phyloP scores from a whole-genome alignment of 1,140 invertebrate species.

The Eriosoma lanigerum region DNA sequence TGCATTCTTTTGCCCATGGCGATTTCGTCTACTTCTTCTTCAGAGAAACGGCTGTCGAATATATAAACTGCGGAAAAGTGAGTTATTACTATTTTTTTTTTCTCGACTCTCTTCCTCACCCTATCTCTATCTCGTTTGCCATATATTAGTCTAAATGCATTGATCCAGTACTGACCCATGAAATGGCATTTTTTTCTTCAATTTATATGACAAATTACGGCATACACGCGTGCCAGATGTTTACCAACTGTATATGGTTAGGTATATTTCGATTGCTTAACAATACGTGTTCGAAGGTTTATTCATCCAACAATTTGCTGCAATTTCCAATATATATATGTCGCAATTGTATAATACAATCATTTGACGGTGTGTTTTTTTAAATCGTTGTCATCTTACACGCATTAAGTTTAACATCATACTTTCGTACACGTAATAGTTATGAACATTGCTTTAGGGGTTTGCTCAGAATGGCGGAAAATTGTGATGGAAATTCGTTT shows the following conservation, averaged over 20 bases:
- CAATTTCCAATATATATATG: no score
- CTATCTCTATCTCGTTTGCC: background rate
- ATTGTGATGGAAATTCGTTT: conserved; percentile 37
- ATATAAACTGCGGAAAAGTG: conserved; percentile 93
- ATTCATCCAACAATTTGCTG: no score
- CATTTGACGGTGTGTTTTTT: background rate
- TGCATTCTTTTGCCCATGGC: conserved; percentile 86
- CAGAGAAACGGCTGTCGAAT: conserved; percentile 91
- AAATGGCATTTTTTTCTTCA: conserved; percentile 12
- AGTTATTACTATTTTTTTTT: conserved; percentile 54
- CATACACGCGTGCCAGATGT: conserved; percentile 32
- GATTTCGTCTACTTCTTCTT: conserved; percentile 98
- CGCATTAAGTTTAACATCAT: background rate
- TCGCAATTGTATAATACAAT: background rate
- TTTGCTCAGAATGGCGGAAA: background rate
- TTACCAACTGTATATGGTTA: background rate
- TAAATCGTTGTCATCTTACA: background rate
- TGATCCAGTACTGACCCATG: conserved; percentile 22
- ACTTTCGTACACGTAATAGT: background rate
- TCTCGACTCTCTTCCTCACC: background rate
- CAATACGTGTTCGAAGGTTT: background rate
- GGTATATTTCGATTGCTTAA: conserved; percentile 8
- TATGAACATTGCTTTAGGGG: conserved; percentile 8
- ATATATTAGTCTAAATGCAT: conserved; percentile 21
- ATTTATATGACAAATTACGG: conserved; percentile 39